Base-by-base conservation (phyloP, 2,888 invertebrate species). In the Epirrita christyi region DNA sequence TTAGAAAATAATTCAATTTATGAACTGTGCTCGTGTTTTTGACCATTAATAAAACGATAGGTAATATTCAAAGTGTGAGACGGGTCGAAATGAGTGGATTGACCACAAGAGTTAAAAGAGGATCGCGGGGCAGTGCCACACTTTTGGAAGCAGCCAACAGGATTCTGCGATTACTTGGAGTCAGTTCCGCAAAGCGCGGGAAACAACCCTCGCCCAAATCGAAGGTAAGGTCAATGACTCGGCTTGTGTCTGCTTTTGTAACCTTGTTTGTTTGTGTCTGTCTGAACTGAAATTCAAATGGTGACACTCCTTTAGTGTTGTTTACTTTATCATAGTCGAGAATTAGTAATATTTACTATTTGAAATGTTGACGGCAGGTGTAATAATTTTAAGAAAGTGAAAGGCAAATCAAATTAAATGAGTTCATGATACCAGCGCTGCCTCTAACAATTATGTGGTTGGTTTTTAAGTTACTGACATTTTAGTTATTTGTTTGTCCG, bases 81-180 rank as follows among this genome's bases (percentile, higher is more conserved):
- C 80, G 80, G 83, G 79, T 86, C 91, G 92, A 88, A 85, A 92
- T 92, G 92, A 92, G 92, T 79, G 91, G 90, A 85, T 88, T 92
- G 92, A 88, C 91, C 83, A 86, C 86, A 78, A 90, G 90, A 86
- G 88, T 89, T 72, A 92, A 92, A 88, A 85, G 92, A 81, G 90
- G 92, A 81, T 92, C 92, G 83, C 87, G 92, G 83, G 92, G 92
- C 74, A 92, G 92, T 83, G 92, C 90, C 64, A 92, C 92, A 80
- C 89, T 92, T 75, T 83, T 92, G 59, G 92, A 92, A 79, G 92
- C 92, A 78, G 92, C 92, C 57, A 92, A 92, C 86, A 91, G 92
- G 81, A 92, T 92, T 86, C 86, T 92, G 66, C 86, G 92, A 72
- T 76, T 92, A 74, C 88, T 92, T 67, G 92, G 92, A 75, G 89